Conservation (phyloP, 2,888 invertebrate species). For the Eupithecia vulgata region DNA sequence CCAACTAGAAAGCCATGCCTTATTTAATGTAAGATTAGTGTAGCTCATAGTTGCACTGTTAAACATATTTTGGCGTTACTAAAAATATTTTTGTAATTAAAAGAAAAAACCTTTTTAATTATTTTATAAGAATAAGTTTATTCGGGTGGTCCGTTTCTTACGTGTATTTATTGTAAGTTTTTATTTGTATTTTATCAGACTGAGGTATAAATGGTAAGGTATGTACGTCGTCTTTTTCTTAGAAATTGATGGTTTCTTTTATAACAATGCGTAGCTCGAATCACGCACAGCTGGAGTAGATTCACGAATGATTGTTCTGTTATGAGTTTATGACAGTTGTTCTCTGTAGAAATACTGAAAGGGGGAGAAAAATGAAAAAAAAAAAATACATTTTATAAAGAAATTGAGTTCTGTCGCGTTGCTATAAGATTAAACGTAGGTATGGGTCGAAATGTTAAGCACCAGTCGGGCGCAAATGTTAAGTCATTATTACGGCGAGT, state of each 20-base stretch:
- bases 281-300: conserved; percentile 33
- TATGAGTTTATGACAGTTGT: not conserved
- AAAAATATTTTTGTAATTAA: conserved; percentile 74
- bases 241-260: conserved; percentile 43
- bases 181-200: conserved; percentile 50
- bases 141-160: conserved; percentile 59
- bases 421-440: not conserved
- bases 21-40: conserved; percentile 59
- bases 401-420: not conserved
- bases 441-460: not conserved
- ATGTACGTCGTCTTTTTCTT: conserved; percentile 45
- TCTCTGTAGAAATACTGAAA: not conserved
- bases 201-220: conserved; percentile 48
- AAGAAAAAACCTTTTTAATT: conserved; percentile 62
- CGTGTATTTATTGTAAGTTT: conserved; percentile 54
- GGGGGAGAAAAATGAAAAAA: not conserved
- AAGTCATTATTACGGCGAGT: not conserved
- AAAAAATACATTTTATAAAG: not conserved
- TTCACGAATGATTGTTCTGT: not conserved
- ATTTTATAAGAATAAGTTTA: conserved; percentile 60
- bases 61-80: conserved; percentile 76
- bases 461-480: not conserved
- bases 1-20: conserved; percentile 40
- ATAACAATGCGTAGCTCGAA: conserved; percentile 21
- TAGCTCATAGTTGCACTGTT: conserved; percentile 71